Evolutionary conservation across 2,113 vertebrate genomes (phyloP).

Genomic region (Bostrychus sinensis): DNA sequence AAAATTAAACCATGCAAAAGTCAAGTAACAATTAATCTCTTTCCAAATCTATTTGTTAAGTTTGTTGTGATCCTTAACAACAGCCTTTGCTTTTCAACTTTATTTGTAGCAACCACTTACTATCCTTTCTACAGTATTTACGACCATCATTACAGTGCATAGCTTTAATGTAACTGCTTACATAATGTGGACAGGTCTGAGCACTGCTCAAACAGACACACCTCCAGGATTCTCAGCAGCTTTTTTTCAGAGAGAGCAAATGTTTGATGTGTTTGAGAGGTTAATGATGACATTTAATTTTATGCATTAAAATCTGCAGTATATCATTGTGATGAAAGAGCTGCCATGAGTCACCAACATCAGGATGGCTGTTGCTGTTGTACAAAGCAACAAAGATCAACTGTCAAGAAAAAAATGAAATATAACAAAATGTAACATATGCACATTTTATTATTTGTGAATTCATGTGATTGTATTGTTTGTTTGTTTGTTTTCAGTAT

Average conservation of each 20-base stretch:
- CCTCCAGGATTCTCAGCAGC: slow-evolving; percentile 18
- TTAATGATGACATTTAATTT: slow-evolving; percentile 26
- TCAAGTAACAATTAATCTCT: background rate
- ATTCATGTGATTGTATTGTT: no score
- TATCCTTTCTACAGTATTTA: slow-evolving; percentile 7
- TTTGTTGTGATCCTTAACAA: slow-evolving; percentile 18
- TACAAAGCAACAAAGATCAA: no score
- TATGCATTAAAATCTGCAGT: background rate
- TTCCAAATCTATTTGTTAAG: background rate
- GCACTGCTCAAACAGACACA: slow-evolving; percentile 41
- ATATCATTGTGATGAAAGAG: slow-evolving; percentile 6
- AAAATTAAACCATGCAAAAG: background rate
- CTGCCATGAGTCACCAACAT: background rate
- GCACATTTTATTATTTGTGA: no score
- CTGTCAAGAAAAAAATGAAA: no score
- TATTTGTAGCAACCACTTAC: background rate
- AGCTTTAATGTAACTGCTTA: slow-evolving; percentile 10
- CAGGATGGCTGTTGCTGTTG: background rate
- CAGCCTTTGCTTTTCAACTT: slow-evolving; percentile 17
- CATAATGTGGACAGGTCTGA: slow-evolving; percentile 42
- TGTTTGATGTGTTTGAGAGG: slow-evolving; percentile 26
- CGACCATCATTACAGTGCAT: background rate
- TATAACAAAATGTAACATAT: no score
- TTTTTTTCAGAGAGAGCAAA: slow-evolving; percentile 9
- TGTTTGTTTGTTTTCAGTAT: no score